phyloP scores from a whole-genome alignment of 2,113 vertebrate genomes.

The Corapipo altera region DNA sequence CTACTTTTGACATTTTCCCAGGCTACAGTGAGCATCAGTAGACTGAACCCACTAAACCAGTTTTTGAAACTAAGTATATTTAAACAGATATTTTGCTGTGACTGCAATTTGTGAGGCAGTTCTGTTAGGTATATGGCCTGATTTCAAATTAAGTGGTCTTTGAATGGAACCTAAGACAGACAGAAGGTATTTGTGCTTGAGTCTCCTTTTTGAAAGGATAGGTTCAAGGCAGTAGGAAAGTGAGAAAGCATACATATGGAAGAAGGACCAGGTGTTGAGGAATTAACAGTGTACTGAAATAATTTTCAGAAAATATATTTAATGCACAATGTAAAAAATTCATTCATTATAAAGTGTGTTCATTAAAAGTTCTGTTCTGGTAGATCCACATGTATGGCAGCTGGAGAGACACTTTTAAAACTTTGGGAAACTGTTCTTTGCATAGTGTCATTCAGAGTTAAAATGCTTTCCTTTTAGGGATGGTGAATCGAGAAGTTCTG shows the following conservation, averaged over 20 bases:
- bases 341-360: rapidly evolving
- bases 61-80: neutral
- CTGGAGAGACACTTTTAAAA: neutral
- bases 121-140: neutral
- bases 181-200: neutral
- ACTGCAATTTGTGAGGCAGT: neutral
- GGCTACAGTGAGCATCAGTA: neutral
- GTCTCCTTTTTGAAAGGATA: neutral
- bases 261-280: neutral
- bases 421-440: neutral
- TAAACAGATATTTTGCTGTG: neutral
- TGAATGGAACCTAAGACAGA: neutral
- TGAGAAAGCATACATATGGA: neutral
- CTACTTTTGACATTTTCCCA: neutral
- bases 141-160: neutral
- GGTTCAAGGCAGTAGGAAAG: neutral
- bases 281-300: neutral
- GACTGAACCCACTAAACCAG: neutral
- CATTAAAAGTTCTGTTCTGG: neutral
- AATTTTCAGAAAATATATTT: neutral
- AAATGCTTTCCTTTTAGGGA: conserved; percentile 75
- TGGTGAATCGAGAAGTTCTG: conserved; percentile 95
- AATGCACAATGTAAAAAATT: neutral
- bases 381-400: neutral
- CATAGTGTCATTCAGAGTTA: neutral